Base-by-base conservation (phyloP, 2,888 invertebrate species). In the Spisula subtruncata region DNA sequence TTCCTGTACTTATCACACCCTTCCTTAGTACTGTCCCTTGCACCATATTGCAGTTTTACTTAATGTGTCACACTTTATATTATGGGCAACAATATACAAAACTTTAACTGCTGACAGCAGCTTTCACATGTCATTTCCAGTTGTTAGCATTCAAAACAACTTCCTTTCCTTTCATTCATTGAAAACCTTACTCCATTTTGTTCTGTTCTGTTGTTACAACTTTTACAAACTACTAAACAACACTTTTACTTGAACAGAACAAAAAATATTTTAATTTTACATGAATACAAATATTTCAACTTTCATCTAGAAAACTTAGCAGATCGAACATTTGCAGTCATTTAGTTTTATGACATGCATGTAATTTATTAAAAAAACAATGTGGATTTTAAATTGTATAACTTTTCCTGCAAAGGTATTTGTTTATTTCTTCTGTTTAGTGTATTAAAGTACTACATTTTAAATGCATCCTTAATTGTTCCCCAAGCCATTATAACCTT, bases 321-420 rank as follows among this genome's bases (percentile, higher is more conserved):
- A 16, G 51, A 6, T 51, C 14, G 51, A 16, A 51, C 51, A 51
- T n/a, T n/a, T n/a, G n/a, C n/a, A 1, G 14, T 10, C 51, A 51
- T 51, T 51, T 51, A 51, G 51, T 51, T 51, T 51, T 16, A 51
- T 51, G 51, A 51, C 51, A 51, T 16, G 14, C 41, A 51, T 51
- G 12, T 51, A 16, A 12, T 51, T 25, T 25, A 10, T 66, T n/a
- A 66, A 10, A n/a, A 25, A 66, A 66, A 66, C n/a, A 10, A 46
- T 81, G 56, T 80, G 35, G 86, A 18, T 81, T 29, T 41, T 66
- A 6, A 71, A 60, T 48, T 86, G 81, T 71, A 56, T 60, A 29
- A 46, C 46, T 29, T 41, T 14, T 29, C 56, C n/a, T 51, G n/a
- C 54, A 8, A n/a, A 81, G 81, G 66, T 81, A 46, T 20, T 12